These are phyloP conservation scores for Tetramorium simillimum DNA, from an alignment of 1,140 invertebrate genomes.

Conservation along the genomic window DNA sequence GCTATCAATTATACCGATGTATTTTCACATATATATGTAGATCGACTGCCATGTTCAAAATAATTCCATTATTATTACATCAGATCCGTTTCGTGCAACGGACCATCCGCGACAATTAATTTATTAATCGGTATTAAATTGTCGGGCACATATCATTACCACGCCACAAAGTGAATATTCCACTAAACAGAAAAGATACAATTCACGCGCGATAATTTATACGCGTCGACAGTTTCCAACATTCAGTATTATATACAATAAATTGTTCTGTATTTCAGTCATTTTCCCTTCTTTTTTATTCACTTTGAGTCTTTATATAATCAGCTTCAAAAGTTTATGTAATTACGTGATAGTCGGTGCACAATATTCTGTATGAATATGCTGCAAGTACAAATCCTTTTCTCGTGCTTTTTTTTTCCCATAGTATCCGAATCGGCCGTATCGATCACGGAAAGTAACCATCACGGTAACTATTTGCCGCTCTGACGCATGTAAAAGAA, in stretches of 20 bases:
- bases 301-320: background rate
- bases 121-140: slow-evolving; percentile 22
- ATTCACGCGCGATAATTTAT: background rate
- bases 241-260: background rate
- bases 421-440: background rate
- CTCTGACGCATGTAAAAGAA: slow-evolving; percentile 51
- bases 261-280: background rate
- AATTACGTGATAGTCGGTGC: background rate
- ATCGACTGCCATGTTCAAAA: background rate
- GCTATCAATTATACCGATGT: slow-evolving; percentile 12
- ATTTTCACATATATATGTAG: background rate
- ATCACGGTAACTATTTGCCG: slow-evolving; percentile 53
- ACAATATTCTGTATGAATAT: background rate
- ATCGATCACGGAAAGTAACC: slow-evolving; percentile 63
- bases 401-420: background rate
- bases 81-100: too few species aligned
- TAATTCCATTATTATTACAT: slow-evolving; percentile 26
- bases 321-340: background rate
- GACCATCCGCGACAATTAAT: slow-evolving; percentile 1
- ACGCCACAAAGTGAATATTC: background rate
- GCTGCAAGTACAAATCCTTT: background rate
- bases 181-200: background rate
- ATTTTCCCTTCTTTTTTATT: background rate
- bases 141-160: background rate
- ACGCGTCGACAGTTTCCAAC: background rate